A percentile compares a stretch with the other conserved stretches of the same genome.
Conservation (phyloP, 2,797 vertebrate species). For the Squalus acanthias region DNA sequence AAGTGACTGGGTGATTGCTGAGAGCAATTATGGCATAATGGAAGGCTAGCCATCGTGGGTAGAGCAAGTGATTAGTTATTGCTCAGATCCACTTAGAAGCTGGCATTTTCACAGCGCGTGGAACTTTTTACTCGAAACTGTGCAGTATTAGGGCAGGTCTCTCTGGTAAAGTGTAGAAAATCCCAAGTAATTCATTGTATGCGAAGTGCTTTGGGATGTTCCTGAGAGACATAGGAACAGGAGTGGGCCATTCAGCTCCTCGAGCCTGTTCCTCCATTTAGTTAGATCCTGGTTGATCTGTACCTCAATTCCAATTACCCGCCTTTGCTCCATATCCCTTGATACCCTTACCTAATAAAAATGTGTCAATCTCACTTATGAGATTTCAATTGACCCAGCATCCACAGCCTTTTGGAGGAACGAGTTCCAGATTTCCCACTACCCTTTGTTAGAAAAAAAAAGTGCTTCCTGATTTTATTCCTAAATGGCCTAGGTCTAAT, state of each 20-base stretch:
- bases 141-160: neutral
- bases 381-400: neutral
- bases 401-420: neutral
- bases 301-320: neutral
- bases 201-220: neutral
- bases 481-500: neutral
- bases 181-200: neutral
- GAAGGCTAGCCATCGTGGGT: neutral
- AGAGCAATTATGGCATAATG: neutral
- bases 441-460: neutral
- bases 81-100: neutral
- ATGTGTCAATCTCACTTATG: neutral
- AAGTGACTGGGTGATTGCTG: constrained; percentile 1
- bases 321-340: neutral
- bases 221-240: neutral
- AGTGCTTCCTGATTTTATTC: neutral
- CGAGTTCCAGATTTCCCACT: neutral
- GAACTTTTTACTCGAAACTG: neutral
- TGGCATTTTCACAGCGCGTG: neutral
- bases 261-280: neutral
- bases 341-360: neutral
- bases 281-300: no score
- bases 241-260: neutral
- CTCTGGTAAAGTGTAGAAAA: neutral
- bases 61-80: neutral